These are phyloP conservation scores for Masnerella sp. DNA, from an alignment of 2,888 invertebrate species.

Conservation along the genomic window DNA sequence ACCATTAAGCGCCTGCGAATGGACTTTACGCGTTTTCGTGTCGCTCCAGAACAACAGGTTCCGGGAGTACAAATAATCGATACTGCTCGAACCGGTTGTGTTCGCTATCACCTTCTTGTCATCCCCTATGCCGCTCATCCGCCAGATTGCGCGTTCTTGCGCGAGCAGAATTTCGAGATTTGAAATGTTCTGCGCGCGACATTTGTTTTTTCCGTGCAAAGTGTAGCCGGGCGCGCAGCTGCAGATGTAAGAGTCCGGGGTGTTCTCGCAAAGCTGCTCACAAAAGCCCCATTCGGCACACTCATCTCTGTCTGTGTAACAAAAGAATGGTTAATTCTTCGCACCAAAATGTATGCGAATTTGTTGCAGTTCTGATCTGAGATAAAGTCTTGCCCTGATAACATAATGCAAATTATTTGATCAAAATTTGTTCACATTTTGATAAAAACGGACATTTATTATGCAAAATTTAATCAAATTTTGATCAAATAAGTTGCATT, in stretches of 20 bases:
- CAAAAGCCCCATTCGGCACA: slow-evolving; percentile 95
- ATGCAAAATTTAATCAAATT: too few relatives aligned
- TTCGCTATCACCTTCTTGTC: slow-evolving; percentile 84
- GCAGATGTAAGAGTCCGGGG: slow-evolving; percentile 90
- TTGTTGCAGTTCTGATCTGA: too few relatives aligned
- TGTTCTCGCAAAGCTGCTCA: slow-evolving; percentile 95
- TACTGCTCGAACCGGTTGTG: slow-evolving; percentile 90
- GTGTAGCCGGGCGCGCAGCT: slow-evolving; percentile 89
- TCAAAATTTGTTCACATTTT: too few relatives aligned
- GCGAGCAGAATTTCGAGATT: slow-evolving; percentile 83
- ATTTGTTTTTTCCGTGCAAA: slow-evolving; percentile 82
- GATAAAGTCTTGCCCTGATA: too few relatives aligned
- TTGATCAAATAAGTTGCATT: too few relatives aligned
- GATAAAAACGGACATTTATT: too few relatives aligned
- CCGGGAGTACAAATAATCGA: slow-evolving; percentile 89
- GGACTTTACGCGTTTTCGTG: slow-evolving; percentile 89
- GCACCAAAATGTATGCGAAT: too few relatives aligned
- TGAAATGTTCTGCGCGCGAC: slow-evolving; percentile 81
- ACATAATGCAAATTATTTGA: too few relatives aligned
- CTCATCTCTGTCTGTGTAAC: slow-evolving; percentile 97
- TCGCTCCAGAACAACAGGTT: slow-evolving; percentile 94
- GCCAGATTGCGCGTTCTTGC: slow-evolving; percentile 85
- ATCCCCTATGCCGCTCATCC: slow-evolving; percentile 83
- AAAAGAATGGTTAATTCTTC: too few relatives aligned
- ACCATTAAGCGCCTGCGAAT: slow-evolving; percentile 76